A percentile compares a stretch with the other conserved stretches of the same genome.
phyloP scores from a whole-genome alignment of 2,797 vertebrate species.

The Euthynnus affinis region DNA sequence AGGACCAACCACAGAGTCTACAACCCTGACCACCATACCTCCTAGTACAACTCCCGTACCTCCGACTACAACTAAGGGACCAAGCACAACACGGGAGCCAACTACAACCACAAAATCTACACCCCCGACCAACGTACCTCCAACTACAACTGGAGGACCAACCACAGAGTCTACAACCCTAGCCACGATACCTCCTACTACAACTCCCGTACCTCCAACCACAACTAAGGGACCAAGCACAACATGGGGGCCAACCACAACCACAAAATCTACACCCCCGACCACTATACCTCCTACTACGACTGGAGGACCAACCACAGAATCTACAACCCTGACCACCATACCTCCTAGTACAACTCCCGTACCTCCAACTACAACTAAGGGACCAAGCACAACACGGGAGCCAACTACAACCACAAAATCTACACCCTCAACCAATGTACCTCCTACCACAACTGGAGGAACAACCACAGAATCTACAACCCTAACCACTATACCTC shows the following conservation, averaged over 20 bases:
- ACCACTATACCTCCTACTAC: background rate
- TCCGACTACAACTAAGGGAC: background rate
- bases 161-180: conserved; percentile 1
- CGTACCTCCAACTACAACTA: background rate
- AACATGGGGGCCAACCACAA: background rate
- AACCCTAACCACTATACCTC: background rate
- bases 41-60: background rate
- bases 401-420: background rate
- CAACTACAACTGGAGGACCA: background rate
- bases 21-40: background rate
- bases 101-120: background rate
- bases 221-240: background rate
- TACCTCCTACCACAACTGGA: background rate
- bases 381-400: background rate
- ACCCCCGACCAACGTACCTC: background rate
- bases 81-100: background rate
- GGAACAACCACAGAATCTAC: background rate
- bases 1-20: background rate
- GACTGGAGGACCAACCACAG: background rate
- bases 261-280: conserved; percentile 3
- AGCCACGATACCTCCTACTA: background rate
- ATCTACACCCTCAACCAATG: background rate
- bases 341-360: background rate
- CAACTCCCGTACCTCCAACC: background rate
- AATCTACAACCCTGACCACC: background rate